Evolutionary conservation across 2,113 vertebrate species (phyloP), one percentile per base, ranked within the genome.

Genomic region (Dinomys branickii): DNA sequence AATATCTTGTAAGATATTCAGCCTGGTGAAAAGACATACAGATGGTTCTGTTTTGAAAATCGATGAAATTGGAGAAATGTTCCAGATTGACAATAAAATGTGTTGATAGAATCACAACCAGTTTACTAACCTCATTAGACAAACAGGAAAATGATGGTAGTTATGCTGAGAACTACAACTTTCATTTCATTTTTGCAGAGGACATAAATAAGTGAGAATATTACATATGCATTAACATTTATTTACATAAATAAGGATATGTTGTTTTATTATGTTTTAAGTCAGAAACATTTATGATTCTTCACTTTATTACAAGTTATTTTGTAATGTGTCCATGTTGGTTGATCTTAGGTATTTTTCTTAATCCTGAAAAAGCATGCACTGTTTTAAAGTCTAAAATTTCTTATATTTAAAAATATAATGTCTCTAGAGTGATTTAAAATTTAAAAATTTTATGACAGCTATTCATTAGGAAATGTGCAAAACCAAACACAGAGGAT

Each of bases 1-100:
- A 71, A 85, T 11, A 73, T 97, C 20, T 83, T 61, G 7, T 71
- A 83, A 85, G 92, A 35, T 92, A 71, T 78, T 9, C 52, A 95
- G 47, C 13, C 33, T 90, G n/a, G 0, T 78, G 52, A 54, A 94
- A 90, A 65, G 52, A 44, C 91, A 88, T 96, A 35, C 69, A 96
- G 50, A 96, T 94, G 56, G 71, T 41, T 93, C 93, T 95, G 83
- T 80, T 90, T 73, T 96, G 58, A 91, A 96, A 93, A 96, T 88
- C 28, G 14, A 11, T 94, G 58, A 71, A 71, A 93, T 69, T 96
- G 86, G 52, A 91, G 19, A 91, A 75, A 82, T 94, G n/a, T 81
- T 88, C n/a, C 78, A 97, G 83, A 97, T 65, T 96, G 77, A 63
- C 16, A 85, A 47, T 93, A 91, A 92, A 94, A 82, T 77, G 30